Conservation (phyloP, 2,113 vertebrate genomes). For the Salvator merianae region DNA sequence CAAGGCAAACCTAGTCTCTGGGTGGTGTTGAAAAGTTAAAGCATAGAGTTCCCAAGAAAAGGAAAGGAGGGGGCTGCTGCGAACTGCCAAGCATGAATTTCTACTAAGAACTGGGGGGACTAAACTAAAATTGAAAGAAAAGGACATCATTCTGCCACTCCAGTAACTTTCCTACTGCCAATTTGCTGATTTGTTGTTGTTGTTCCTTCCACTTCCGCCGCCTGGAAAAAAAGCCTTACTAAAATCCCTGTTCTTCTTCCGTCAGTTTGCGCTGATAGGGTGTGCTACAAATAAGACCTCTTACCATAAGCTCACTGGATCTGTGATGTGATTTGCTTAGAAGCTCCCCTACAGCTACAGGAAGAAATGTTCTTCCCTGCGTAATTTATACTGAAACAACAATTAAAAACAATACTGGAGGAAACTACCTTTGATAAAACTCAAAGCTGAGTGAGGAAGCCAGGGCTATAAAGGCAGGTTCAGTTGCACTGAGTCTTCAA, state of each 20-base stretch:
- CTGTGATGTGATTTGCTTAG: background rate
- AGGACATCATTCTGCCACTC: background rate
- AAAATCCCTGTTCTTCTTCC: background rate
- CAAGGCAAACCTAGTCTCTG: background rate
- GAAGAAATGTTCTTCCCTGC: background rate
- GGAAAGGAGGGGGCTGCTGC: background rate
- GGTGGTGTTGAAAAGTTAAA: background rate
- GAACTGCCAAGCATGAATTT: background rate
- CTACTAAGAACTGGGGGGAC: no score
- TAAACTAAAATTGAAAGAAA: background rate
- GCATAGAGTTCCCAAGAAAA: background rate
- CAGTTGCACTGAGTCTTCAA: background rate
- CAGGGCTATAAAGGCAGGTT: background rate
- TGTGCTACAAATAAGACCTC: conserved; percentile 7
- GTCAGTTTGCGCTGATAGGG: background rate
- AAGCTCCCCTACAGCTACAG: background rate
- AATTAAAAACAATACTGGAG: accelerated
- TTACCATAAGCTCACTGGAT: conserved; percentile 2
- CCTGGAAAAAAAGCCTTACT: background rate
- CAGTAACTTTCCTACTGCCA: background rate
- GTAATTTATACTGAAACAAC: accelerated
- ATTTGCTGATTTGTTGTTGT: background rate
- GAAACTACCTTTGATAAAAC: background rate
- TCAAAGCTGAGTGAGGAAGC: background rate
- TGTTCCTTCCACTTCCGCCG: background rate